Evolutionary conservation across 2,888 invertebrate genomes (phyloP).

Genomic region (Ethmia dodecea): DNA sequence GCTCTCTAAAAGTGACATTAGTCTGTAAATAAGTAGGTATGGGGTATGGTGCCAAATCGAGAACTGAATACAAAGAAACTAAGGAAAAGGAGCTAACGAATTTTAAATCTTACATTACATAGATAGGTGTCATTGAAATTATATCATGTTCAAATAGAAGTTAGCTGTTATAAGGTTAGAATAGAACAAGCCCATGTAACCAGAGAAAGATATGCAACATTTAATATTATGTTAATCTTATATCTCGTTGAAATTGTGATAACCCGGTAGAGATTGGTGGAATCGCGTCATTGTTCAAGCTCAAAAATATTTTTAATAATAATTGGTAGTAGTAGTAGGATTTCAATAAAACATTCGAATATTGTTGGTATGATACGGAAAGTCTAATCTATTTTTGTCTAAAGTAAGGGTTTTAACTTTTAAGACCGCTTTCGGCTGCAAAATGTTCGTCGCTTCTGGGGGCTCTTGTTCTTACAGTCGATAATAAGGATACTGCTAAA

Average conservation of each 20-base stretch:
- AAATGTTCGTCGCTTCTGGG: too few species aligned
- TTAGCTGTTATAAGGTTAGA: too few species aligned
- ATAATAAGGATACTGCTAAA: too few species aligned
- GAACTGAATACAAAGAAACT: constrained; percentile 27
- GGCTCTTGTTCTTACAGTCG: too few species aligned
- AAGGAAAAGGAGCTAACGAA: constrained; percentile 19
- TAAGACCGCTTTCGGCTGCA: too few species aligned
- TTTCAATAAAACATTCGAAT: constrained; percentile 17
- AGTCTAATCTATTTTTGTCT: constrained; percentile 38
- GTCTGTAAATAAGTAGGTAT: constrained; percentile 1
- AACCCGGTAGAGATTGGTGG: constrained; percentile 4
- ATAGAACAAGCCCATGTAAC: background rate
- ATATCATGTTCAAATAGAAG: constrained; percentile 18
- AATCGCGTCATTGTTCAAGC: constrained; percentile 21
- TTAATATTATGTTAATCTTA: constrained; percentile 15
- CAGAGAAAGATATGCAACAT: background rate
- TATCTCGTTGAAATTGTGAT: constrained; percentile 9
- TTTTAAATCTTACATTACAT: constrained; percentile 27
- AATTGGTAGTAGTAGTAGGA: constrained; percentile 17
- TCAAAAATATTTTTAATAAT: constrained; percentile 24
- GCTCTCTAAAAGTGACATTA: constrained; percentile 15
- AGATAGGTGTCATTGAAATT: constrained; percentile 22
- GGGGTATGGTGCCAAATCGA: constrained; percentile 43
- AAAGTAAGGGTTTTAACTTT: constrained; percentile 8
- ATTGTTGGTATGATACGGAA: constrained; percentile 14